Base-by-base conservation (phyloP, 2,888 invertebrate genomes). In the Spisula solida region DNA sequence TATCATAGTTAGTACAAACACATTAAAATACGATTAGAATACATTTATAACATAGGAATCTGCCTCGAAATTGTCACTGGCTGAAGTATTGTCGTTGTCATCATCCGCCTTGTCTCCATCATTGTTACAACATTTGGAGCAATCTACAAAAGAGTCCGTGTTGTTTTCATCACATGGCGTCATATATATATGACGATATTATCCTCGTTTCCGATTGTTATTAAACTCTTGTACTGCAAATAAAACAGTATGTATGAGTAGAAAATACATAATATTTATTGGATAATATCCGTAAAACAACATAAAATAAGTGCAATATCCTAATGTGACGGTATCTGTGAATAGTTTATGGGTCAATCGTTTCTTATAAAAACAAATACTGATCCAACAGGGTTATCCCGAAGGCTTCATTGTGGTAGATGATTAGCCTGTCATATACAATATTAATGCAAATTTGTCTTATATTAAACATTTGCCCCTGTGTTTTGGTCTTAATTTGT, bases 101-200 rank as follows among this genome's bases (percentile, higher is more conserved):
- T 70, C 82, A 16, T 56, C 85, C 12, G 31, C 56, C 6, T 56
- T n/a, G 16, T 78, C 16, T 18, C 25, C 85, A 34, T 16, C n/a
- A 20, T 25, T 75, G 18, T 75, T 51, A 34, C 78, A 56, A 41
- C 56, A 79, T 56, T 85, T 85, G 14, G 85, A 85, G 78, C 78
- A 85, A 41, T 31, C 79, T n/a, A 86, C n/a, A 20, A 51, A 34
- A 2, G 81, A 70, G 25, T 86, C 82, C 41, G 41, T 18, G 51
- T 81, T 8, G n/a, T 51, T 78, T 6, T 86, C 86, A 25, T 25
- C 75, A 34, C 75, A 31, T 56, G 86, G 18, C 48, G 86, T n/a
- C 41, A 81, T 82, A 16, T 78, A 86, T 16, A 86, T 82, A 25
- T 81, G 60, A 25, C 70, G 75, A 55, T 86, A 86, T 31, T 86